Percentiles rank a stretch among this genome's conserved stretches.
Conservation (phyloP, 2,113 vertebrate species). For the Symphodus melops region DNA sequence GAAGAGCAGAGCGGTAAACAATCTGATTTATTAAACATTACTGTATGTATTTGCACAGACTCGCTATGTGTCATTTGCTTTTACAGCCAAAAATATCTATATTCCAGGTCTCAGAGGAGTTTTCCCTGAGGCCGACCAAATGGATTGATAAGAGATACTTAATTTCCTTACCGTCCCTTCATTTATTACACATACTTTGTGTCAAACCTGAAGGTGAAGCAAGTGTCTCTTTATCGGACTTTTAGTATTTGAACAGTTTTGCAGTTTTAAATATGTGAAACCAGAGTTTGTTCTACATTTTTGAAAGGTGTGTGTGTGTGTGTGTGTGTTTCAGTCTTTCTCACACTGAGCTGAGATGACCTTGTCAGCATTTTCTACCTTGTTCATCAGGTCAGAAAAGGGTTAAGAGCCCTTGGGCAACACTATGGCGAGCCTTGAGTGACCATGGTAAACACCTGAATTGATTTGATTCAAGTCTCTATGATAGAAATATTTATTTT, state of each 20-base stretch:
- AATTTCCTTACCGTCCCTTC: slow-evolving; percentile 31
- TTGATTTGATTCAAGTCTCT: neutral
- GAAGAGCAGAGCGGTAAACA: slow-evolving; percentile 56
- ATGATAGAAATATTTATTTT: neutral
- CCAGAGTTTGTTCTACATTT: slow-evolving; percentile 43
- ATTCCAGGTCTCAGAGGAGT: slow-evolving; percentile 27
- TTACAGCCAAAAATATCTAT: slow-evolving; percentile 31
- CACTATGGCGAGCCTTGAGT: too few relatives aligned
- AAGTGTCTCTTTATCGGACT: slow-evolving; percentile 44
- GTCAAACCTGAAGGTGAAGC: slow-evolving; percentile 59
- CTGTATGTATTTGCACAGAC: slow-evolving; percentile 45
- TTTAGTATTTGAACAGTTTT: slow-evolving; percentile 42
- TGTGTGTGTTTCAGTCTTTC: slow-evolving; percentile 31
- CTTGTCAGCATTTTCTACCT: neutral
- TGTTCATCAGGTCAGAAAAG: neutral
- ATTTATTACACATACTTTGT: slow-evolving; percentile 68
- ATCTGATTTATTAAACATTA: slow-evolving; percentile 60
- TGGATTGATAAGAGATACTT: slow-evolving; percentile 60
- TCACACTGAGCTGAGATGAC: slow-evolving; percentile 45
- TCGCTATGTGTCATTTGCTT: slow-evolving; percentile 54
- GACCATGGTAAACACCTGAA: slow-evolving; percentile 28
- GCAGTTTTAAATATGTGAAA: slow-evolving; percentile 44
- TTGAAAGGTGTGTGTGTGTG: slow-evolving; percentile 25
- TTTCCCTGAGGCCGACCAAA: neutral
- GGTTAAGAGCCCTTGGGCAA: neutral